Evolutionary conservation across 2,113 vertebrate species (phyloP).

Genomic region (Salminus brasiliensis): DNA sequence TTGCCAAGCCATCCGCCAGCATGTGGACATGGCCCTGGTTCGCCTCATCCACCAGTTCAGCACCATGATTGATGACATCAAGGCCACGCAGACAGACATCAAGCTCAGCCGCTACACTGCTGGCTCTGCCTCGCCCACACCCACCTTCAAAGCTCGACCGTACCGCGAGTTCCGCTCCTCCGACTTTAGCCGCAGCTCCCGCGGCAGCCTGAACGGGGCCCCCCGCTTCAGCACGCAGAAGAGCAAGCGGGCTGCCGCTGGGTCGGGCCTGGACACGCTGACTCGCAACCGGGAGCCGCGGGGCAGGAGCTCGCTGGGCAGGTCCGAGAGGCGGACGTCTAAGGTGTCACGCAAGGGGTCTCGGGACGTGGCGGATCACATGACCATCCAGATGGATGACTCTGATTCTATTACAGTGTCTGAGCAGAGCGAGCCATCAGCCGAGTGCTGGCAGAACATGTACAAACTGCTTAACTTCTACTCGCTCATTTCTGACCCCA

Average conservation of each 20-base stretch:
- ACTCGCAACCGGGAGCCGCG: slow-evolving; percentile 84
- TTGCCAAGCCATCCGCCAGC: slow-evolving; percentile 97
- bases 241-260: slow-evolving; percentile 81
- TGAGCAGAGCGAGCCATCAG: slow-evolving; percentile 96
- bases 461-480: slow-evolving; percentile 99
- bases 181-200: slow-evolving; percentile 95
- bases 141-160: slow-evolving; percentile 93
- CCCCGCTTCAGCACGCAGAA: slow-evolving; percentile 85
- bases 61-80: slow-evolving; percentile 98
- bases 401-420: slow-evolving; percentile 98
- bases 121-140: slow-evolving; percentile 93
- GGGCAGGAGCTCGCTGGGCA: slow-evolving; percentile 86
- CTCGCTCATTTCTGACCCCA: slow-evolving; percentile 97
- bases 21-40: slow-evolving; percentile 97
- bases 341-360: slow-evolving; percentile 96
- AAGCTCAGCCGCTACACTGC: slow-evolving; percentile 97
- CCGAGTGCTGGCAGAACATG: slow-evolving; percentile 99
- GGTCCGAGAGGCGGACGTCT: slow-evolving; percentile 92
- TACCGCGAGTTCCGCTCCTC: slow-evolving; percentile 92
- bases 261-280: slow-evolving; percentile 71
- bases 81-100: slow-evolving; percentile 97
- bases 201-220: slow-evolving; percentile 90
- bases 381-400: slow-evolving; percentile 96
- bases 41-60: slow-evolving; percentile 98
- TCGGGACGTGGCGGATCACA: slow-evolving; percentile 94